Conservation (phyloP, 2,113 vertebrate genomes). For the Benitochromis conjunctus region DNA sequence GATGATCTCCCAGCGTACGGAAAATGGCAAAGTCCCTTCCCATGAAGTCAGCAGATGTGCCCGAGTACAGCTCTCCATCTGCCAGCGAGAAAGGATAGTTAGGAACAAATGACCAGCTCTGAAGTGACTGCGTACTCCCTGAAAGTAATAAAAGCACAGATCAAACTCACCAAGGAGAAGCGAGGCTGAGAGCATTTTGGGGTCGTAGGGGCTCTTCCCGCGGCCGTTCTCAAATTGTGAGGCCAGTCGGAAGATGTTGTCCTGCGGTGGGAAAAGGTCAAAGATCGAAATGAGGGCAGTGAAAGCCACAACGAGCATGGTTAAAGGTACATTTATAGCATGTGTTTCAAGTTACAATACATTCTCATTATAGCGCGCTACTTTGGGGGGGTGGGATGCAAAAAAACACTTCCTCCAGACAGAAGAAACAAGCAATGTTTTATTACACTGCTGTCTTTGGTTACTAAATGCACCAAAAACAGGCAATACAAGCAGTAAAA, state of each 20-base stretch:
- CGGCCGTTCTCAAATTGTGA: constrained; percentile 93
- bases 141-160: constrained; percentile 10
- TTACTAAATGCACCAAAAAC: not conserved
- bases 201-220: constrained; percentile 98
- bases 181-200: constrained; percentile 91
- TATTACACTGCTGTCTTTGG: not conserved
- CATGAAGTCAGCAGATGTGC: constrained; percentile 98
- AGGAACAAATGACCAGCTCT: constrained; percentile 3
- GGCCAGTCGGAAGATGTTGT: constrained; percentile 91
- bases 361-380: constrained; percentile 1
- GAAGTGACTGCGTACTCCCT: not conserved
- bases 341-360: constrained; percentile 36
- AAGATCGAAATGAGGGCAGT: constrained; percentile 30
- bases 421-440: not conserved
- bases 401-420: not conserved
- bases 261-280: constrained; percentile 73
- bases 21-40: constrained; percentile 98
- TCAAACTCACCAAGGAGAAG: constrained; percentile 85
- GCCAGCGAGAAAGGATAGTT: constrained; percentile 24
- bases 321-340: constrained; percentile 30
- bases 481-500: not conserved
- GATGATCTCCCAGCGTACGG: constrained; percentile 91
- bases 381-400: not conserved
- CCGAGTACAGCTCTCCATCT: constrained; percentile 97
- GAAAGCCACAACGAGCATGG: constrained; percentile 5